Base-by-base conservation (phyloP, 2,888 invertebrate genomes). In the Metacarcinus magister region DNA sequence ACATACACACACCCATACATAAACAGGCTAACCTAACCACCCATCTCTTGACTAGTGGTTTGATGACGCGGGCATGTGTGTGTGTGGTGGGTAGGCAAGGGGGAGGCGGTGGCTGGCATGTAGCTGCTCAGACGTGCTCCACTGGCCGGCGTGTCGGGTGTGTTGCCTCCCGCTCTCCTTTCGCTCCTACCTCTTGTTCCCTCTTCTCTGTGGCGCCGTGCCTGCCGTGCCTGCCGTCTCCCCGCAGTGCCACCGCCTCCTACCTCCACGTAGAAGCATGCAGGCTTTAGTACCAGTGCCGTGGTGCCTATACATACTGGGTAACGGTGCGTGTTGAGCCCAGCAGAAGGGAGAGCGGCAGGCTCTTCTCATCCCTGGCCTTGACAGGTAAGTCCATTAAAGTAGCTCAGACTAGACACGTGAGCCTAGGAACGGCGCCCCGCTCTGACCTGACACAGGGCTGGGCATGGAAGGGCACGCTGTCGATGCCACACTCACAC, bases 371-470 rank as follows among this genome's bases (percentile, higher is more conserved):
- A 28, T 19, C 46, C 82, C 95, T 95, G 95, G 95, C 95, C 95
- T 95, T 95, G 95, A 92, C 95, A 95, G 95, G 95, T 95, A 82
- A 95, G 92, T 95, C 92, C 82, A 92, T 95, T 95, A 95, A 92
- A 92, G 95, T 95, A 95, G 48, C 89, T 89, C 60, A 89, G 54
- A 92, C 92, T 32, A 92, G 92, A 92, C 92, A 28, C 67, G 67
- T 67, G 67, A 67, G 67, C 54, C 92, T 32, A 54, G 60, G 54
- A 13, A 92, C 92, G 39, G 16, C 16, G 67, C n/a, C 67, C 67
- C 67, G 67, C 19, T 23, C n/a, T 67, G 23, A 67, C 67, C 67
- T 67, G 67, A 67, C n/a, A 67, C 19, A 16, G 67, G 23, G 5
- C 67, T 67, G 23, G 67, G 67, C 67, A n/a, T 67, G 16, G n/a